Conservation (phyloP, 1,140 invertebrate species). For the Archegozetes longisetosus region DNA sequence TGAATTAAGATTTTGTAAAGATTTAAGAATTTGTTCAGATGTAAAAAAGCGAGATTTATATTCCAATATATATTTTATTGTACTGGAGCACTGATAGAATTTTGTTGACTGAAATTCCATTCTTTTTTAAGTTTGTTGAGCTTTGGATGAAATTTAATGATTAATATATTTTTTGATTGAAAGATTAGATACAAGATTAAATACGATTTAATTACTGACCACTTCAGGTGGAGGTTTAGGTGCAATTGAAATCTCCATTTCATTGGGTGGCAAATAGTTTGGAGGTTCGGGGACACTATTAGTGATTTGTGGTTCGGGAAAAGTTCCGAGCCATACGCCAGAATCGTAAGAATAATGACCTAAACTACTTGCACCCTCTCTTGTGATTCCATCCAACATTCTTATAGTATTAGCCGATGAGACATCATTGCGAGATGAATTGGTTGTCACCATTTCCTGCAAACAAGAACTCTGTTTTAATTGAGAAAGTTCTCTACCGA, state of each 20-base stretch:
- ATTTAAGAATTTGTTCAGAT: too few relatives aligned
- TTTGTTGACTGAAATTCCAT: too few relatives aligned
- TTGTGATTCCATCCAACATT: slow-evolving; percentile 2
- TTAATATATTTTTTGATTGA: too few relatives aligned
- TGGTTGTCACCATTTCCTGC: background rate
- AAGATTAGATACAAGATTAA: background rate
- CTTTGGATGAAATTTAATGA: background rate
- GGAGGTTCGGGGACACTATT: slow-evolving; percentile 15
- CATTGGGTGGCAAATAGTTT: slow-evolving; percentile 15
- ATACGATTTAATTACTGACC: too few relatives aligned
- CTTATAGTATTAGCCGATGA: background rate
- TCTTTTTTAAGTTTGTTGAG: background rate
- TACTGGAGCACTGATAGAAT: too few relatives aligned
- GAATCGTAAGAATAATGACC: slow-evolving; percentile 19
- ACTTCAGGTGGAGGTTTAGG: slow-evolving; percentile 15
- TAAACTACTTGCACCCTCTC: slow-evolving; percentile 14
- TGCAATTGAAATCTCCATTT: slow-evolving; percentile 10
- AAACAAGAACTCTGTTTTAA: background rate
- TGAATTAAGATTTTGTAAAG: too few relatives aligned
- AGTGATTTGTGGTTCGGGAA: slow-evolving; percentile 9
- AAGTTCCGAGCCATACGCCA: slow-evolving; percentile 17
- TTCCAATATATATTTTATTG: too few relatives aligned
- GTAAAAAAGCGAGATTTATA: too few relatives aligned
- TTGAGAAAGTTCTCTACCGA: background rate
- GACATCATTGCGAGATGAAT: background rate